Conservation (phyloP, 2,113 vertebrate genomes). For the Tragelaphus strepsiceros region DNA sequence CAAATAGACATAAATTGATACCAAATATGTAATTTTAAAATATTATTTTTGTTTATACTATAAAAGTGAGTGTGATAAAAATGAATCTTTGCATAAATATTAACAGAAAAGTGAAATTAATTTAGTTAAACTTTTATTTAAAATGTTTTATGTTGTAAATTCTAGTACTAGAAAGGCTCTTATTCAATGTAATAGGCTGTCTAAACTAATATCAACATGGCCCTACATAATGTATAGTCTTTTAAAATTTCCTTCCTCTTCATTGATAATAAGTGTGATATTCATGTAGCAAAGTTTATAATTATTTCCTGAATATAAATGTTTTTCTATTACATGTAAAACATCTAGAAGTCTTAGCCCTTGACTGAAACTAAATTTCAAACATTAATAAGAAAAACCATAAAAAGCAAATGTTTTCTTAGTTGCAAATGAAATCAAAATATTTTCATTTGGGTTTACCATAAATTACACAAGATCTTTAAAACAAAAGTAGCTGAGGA, state of each 20-base stretch:
- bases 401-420: slow-evolving; percentile 57
- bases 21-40: not conserved
- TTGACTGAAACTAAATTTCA: slow-evolving; percentile 16
- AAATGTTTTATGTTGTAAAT: not conserved
- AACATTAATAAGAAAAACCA: slow-evolving; percentile 25
- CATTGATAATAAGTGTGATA: not conserved
- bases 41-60: not conserved
- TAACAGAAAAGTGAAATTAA: not conserved
- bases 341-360: not conserved
- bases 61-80: not conserved
- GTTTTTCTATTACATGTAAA: not conserved
- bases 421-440: slow-evolving; percentile 60
- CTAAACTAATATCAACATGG: not conserved
- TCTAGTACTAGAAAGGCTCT: not conserved
- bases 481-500: slow-evolving; percentile 27
- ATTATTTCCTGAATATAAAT: slow-evolving; percentile 1
- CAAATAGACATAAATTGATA: not conserved
- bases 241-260: not conserved
- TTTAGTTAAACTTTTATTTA: not conserved
- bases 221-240: not conserved
- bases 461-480: slow-evolving; percentile 48
- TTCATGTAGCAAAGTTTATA: not conserved
- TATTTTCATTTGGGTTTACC: slow-evolving; percentile 61
- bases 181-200: not conserved
- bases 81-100: not conserved